A percentile compares a stretch with the other conserved stretches of the same genome.
Conservation (phyloP, 2,888 invertebrate genomes). For the Ceratothoa steindachneri region DNA sequence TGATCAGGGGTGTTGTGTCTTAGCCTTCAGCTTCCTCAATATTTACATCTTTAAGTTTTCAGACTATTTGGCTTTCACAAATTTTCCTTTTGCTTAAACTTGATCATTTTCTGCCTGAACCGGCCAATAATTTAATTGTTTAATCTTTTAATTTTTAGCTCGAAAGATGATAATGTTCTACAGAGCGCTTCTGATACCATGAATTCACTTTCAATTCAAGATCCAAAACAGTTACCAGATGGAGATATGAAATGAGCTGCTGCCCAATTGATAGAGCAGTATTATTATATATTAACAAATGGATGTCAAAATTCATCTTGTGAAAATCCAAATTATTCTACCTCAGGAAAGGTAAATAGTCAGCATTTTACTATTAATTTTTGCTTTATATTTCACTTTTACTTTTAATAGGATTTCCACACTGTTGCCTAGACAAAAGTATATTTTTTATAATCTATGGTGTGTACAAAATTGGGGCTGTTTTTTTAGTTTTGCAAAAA, state of each 20-base stretch:
- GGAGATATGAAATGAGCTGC: slow-evolving; percentile 34
- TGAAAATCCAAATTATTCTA: slow-evolving; percentile 80
- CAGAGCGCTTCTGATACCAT: neutral
- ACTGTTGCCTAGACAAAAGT: neutral
- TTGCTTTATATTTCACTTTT: neutral
- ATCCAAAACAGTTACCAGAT: neutral
- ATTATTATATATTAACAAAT: slow-evolving; percentile 3
- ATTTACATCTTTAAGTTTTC: too few relatives aligned
- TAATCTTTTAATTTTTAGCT: too few relatives aligned
- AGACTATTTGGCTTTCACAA: too few relatives aligned
- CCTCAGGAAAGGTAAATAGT: slow-evolving; percentile 80
- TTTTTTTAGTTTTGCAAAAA: neutral
- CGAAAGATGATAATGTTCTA: too few relatives aligned
- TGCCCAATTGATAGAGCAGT: slow-evolving; percentile 39
- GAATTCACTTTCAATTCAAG: neutral
- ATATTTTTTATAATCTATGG: neutral
- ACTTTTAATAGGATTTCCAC: neutral
- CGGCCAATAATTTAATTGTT: too few relatives aligned
- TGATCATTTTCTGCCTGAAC: too few relatives aligned
- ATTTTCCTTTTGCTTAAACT: too few relatives aligned
- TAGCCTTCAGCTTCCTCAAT: too few relatives aligned
- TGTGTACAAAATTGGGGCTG: neutral
- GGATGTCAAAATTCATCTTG: slow-evolving; percentile 88
- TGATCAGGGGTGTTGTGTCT: too few relatives aligned
- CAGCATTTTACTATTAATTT: slow-evolving; percentile 37